Evolutionary conservation across 2,888 invertebrate species (phyloP).

Genomic region (Agrilus mali): DNA sequence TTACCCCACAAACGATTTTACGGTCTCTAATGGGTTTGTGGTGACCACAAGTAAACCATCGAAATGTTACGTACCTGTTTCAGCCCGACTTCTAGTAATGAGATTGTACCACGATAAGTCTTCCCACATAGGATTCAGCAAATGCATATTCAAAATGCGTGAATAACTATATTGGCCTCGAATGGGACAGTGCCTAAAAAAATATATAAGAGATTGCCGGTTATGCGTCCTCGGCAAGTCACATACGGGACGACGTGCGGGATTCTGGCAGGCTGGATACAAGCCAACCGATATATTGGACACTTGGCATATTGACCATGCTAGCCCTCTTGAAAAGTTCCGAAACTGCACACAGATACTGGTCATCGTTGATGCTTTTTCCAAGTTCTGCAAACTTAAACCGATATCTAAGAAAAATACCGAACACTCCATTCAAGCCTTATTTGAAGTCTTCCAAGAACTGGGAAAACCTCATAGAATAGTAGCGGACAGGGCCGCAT

Average conservation of each 20-base stretch:
- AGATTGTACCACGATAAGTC: slow-evolving; percentile 8
- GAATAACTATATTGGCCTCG: slow-evolving; percentile 2
- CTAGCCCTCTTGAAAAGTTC: too few species aligned
- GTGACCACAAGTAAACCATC: slow-evolving; percentile 2
- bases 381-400: too few species aligned
- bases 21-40: slow-evolving; percentile 2
- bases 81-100: slow-evolving; percentile 7
- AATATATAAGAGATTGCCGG: too few species aligned
- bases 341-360: too few species aligned
- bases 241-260: too few species aligned
- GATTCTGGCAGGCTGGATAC: too few species aligned
- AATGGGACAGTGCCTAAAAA: neutral
- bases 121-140: slow-evolving; percentile 8
- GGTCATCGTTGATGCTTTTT: too few species aligned
- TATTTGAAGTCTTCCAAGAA: slow-evolving; percentile 8
- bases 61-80: slow-evolving; percentile 7
- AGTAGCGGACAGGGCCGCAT: slow-evolving; percentile 4
- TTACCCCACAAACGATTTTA: slow-evolving; percentile 1
- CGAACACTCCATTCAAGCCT: too few species aligned
- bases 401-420: too few species aligned
- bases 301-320: too few species aligned
- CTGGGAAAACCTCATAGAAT: slow-evolving; percentile 8
- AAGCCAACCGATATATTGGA: too few species aligned
- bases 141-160: slow-evolving; percentile 1
- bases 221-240: too few species aligned